A percentile compares a stretch with the other conserved stretches of the same genome.
Conservation (phyloP, 2,113 vertebrate species). For the Leptobrachium ailaonicum region DNA sequence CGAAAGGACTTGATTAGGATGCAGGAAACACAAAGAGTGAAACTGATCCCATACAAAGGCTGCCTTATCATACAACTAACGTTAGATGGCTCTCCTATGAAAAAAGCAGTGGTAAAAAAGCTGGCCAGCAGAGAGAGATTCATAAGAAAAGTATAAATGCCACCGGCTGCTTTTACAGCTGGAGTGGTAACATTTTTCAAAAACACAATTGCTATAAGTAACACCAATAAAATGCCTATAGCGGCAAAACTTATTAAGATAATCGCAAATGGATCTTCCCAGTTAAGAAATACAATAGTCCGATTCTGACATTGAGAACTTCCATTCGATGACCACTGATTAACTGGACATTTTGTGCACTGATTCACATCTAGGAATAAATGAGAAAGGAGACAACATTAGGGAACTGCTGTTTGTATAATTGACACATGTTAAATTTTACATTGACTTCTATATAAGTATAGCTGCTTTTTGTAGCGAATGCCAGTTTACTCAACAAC, state of each 20-base stretch:
- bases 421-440: too few species aligned
- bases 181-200: slow-evolving; percentile 47
- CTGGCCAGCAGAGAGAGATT: slow-evolving; percentile 58
- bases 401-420: too few species aligned
- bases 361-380: slow-evolving; percentile 53
- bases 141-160: slow-evolving; percentile 59
- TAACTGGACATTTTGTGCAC: slow-evolving; percentile 56
- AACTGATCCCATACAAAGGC: slow-evolving; percentile 63
- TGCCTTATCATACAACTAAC: slow-evolving; percentile 62
- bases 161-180: slow-evolving; percentile 57
- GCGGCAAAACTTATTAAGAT: slow-evolving; percentile 50
- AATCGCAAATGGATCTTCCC: slow-evolving; percentile 57
- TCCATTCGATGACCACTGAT: slow-evolving; percentile 54
- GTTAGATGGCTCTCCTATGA: slow-evolving; percentile 58
- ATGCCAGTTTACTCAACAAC: too few species aligned
- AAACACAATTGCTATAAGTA: slow-evolving; percentile 53
- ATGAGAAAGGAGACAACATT: too few species aligned
- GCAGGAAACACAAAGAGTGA: slow-evolving; percentile 67
- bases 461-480: too few species aligned
- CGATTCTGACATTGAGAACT: slow-evolving; percentile 42
- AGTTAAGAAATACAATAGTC: slow-evolving; percentile 54
- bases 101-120: slow-evolving; percentile 59
- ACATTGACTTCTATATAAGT: too few species aligned
- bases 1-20: slow-evolving; percentile 61
- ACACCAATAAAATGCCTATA: slow-evolving; percentile 56